Base-by-base conservation (phyloP, 2,888 invertebrate species). In the Odontothrips loti region DNA sequence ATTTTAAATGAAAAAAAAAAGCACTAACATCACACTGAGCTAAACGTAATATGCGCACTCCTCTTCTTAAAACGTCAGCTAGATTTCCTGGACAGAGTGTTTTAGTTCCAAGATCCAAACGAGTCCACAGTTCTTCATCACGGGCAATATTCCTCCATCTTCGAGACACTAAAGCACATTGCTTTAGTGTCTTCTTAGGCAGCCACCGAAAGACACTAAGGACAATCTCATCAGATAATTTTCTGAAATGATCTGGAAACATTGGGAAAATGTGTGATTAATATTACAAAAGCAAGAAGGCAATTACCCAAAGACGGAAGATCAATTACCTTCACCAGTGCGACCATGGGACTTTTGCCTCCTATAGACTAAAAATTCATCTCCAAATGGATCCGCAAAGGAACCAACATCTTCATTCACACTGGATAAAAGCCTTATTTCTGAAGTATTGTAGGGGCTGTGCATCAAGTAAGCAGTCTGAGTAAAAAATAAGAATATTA, bases 61-160 rank as follows among this genome's bases (percentile, higher is more conserved):
- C 95, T 83, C 95, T 90, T 20, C 90, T 90, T n/a, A 96, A 85
- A 82, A 97, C 91, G 83, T 92, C 90, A 1, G 94, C 94, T 12
- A 97, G 86, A 0, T 93, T 92, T 79, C 93, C 93, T 17, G 90
- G 89, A 23, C 90, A 88, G 12, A 97, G 86, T 0, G 91, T 90
- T 84, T 92, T 92, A 82, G 92, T 91, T 12, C 94, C 93, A 27
- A 96, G 88, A 86, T 97, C 96, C 83, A 97, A 87, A 27, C 96
- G 90, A 78, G 93, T 92, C 97, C 97, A 97, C 0, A 97, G 87
- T 0, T 93, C 93, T 85, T 96, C 96, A 86, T 97, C 96, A 81
- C 92, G 92, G 4, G 93, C 92, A 83, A 97, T 90, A 83, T 93
- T 88, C 86, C 93, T 91, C 91, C 96, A 96, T 84, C 95, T 91